These are phyloP conservation scores for Gobius niger DNA, from an alignment of 2,113 vertebrate species.

Conservation along the genomic window DNA sequence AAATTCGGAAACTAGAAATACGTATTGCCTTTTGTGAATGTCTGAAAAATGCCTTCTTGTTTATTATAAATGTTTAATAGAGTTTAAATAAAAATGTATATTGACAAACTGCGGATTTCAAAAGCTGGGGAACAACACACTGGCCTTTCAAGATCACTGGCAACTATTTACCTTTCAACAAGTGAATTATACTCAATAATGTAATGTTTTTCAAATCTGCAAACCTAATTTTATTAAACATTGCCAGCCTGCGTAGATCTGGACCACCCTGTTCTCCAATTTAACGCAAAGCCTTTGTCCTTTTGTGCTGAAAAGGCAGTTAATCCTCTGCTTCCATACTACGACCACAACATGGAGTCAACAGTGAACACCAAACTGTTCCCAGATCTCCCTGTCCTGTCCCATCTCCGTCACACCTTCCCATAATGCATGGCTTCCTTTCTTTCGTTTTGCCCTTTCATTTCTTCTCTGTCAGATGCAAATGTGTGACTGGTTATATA, in stretches of 20 bases:
- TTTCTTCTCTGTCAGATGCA: constrained; percentile 12
- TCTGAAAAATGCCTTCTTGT: not conserved
- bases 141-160: not conserved
- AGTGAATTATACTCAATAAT: not conserved
- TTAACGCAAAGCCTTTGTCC: not conserved
- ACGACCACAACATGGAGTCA: constrained; percentile 31
- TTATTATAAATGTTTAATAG: not conserved
- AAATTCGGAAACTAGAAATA: too few species aligned
- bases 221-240: not conserved
- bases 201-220: not conserved
- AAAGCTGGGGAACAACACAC: not conserved
- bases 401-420: not conserved
- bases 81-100: not conserved
- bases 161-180: not conserved
- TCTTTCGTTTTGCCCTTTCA: not conserved
- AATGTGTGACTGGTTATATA: not conserved
- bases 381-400: constrained; percentile 25
- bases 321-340: constrained; percentile 31
- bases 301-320: constrained; percentile 16
- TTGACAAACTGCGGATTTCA: not conserved
- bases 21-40: too few species aligned
- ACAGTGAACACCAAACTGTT: constrained; percentile 24
- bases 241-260: not conserved
- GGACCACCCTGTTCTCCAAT: constrained; percentile 31
- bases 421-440: constrained; percentile 10